phyloP scores from a whole-genome alignment of 2,888 invertebrate genomes.

The Actias luna region DNA sequence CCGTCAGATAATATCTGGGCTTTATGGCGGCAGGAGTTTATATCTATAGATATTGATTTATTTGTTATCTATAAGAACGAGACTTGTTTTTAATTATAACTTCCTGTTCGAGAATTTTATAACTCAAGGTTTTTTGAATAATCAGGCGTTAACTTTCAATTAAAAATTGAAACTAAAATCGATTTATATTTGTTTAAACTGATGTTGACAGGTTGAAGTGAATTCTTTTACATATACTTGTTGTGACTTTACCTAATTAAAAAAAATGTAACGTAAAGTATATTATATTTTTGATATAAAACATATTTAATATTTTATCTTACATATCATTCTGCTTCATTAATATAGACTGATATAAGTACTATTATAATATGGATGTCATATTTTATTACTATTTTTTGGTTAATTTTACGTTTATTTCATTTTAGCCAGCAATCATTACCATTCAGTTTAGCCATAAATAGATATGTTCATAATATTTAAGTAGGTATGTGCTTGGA shows the following conservation, averaged over 20 bases:
- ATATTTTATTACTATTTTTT: no score
- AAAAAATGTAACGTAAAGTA: not conserved
- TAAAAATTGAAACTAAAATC: not conserved
- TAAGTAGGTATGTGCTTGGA: no score
- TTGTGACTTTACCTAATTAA: not conserved
- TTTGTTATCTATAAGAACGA: constrained; percentile 29
- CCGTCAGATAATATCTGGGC: constrained; percentile 47
- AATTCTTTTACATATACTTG: not conserved
- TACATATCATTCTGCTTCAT: no score
- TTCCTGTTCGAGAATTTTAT: constrained; percentile 29
- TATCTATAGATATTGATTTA: constrained; percentile 43
- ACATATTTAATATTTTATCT: no score
- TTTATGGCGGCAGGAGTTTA: constrained; percentile 57
- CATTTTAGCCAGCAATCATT: no score
- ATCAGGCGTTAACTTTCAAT: not conserved
- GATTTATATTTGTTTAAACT: not conserved
- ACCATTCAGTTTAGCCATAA: no score
- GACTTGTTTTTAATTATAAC: constrained; percentile 37
- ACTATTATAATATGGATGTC: no score
- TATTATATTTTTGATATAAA: no score
- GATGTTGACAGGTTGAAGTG: not conserved
- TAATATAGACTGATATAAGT: no score
- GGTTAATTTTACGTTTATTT: no score
- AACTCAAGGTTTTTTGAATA: constrained; percentile 1
- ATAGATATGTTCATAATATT: no score